phyloP scores from a whole-genome alignment of 2,888 invertebrate species.

The Drosophila koepferae region DNA sequence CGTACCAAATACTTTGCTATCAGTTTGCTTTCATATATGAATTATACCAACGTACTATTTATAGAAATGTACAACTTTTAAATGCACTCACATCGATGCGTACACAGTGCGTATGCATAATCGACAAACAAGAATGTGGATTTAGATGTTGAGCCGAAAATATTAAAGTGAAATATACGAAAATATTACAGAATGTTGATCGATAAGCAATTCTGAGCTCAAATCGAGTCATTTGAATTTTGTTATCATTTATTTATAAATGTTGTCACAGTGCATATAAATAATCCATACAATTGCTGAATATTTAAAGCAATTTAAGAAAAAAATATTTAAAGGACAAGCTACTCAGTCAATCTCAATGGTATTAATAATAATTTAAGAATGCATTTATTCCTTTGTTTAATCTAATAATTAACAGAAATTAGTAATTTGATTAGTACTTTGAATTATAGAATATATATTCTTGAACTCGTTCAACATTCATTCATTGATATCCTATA shows the following conservation, averaged over 20 bases:
- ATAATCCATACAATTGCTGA: too few species aligned
- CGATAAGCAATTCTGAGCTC: neutral
- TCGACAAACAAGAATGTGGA: neutral
- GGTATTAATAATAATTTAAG: too few species aligned
- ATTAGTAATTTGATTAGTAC: too few species aligned
- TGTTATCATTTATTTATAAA: neutral
- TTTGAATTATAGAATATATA: too few species aligned
- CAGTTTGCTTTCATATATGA: slow-evolving; percentile 56
- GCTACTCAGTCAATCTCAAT: too few species aligned
- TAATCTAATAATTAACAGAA: too few species aligned
- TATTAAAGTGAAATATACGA: neutral
- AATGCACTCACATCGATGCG: slow-evolving; percentile 32
- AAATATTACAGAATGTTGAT: neutral
- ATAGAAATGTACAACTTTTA: slow-evolving; percentile 63
- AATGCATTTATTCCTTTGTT: too few species aligned
- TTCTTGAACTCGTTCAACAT: too few species aligned
- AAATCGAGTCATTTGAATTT: neutral
- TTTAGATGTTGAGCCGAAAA: neutral
- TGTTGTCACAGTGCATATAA: too few species aligned
- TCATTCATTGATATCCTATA: too few species aligned
- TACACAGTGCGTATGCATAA: slow-evolving; percentile 16
- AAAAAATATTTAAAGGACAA: too few species aligned
- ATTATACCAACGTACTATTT: slow-evolving; percentile 45
- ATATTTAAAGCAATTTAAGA: too few species aligned
- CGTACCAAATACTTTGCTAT: slow-evolving; percentile 48